Conservation (phyloP, 2,113 vertebrate genomes). For the Istiophorus platypterus region DNA sequence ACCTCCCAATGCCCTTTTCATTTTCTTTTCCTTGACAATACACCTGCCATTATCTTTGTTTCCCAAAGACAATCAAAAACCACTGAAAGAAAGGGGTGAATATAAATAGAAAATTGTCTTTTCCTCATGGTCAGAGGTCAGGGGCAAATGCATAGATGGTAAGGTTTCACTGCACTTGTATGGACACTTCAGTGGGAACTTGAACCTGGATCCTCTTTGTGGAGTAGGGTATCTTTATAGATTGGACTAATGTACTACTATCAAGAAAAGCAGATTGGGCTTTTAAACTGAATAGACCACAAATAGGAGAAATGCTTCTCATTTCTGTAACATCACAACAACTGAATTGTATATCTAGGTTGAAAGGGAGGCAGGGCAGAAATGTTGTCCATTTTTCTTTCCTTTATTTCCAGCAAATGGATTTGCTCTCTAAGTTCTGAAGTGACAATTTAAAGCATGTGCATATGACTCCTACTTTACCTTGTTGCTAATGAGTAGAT, state of each 20-base stretch:
- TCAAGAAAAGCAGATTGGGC: neutral
- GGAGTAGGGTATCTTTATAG: neutral
- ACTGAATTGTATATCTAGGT: neutral
- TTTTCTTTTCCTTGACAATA: constrained; percentile 8
- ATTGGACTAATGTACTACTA: constrained; percentile 6
- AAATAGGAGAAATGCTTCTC: neutral
- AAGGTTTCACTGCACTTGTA: neutral
- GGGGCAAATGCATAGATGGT: neutral
- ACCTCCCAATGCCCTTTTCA: neutral
- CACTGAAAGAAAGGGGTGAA: constrained; percentile 1
- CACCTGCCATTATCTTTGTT: constrained; percentile 2
- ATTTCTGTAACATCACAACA: neutral
- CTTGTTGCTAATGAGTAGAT: too few species aligned
- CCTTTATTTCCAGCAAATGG: too few species aligned
- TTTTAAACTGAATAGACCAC: neutral
- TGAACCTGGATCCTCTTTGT: neutral
- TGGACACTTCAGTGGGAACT: constrained; percentile 10
- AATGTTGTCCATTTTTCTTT: too few species aligned
- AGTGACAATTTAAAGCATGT: too few species aligned
- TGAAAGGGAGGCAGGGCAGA: too few species aligned
- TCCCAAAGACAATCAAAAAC: constrained; percentile 8
- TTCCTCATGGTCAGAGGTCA: neutral
- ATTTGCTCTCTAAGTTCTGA: too few species aligned
- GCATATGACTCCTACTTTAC: too few species aligned
- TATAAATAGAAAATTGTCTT: constrained; percentile 3